Conservation (phyloP, 2,888 invertebrate species). For the Sinotaia quadrata region DNA sequence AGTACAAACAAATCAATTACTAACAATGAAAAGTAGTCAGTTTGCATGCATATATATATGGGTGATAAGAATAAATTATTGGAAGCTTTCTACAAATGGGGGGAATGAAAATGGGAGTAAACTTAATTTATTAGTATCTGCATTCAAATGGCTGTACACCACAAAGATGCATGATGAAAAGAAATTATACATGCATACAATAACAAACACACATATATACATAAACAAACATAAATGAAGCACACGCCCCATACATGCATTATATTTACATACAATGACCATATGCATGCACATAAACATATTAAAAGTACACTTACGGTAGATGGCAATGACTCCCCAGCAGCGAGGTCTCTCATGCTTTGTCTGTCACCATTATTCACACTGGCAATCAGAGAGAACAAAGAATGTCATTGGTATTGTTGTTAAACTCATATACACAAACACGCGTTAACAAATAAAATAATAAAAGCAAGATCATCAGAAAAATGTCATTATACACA, state of each 20-base stretch:
- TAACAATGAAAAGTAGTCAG: too few species aligned
- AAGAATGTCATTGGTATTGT: background rate
- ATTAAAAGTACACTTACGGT: slow-evolving; percentile 29
- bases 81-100: too few species aligned
- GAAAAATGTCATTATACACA: too few species aligned
- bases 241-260: too few species aligned
- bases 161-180: background rate
- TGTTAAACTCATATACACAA: background rate
- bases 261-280: background rate
- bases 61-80: too few species aligned
- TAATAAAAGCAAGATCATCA: background rate
- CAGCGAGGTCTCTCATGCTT: slow-evolving; percentile 6
- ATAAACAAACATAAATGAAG: background rate
- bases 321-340: slow-evolving; percentile 37
- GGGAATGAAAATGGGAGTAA: too few species aligned
- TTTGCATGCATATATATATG: too few species aligned
- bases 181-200: background rate
- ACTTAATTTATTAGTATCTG: too few species aligned
- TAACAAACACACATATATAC: background rate
- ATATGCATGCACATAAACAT: background rate
- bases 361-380: slow-evolving; percentile 4
- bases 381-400: too few species aligned
- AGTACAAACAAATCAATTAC: too few species aligned
- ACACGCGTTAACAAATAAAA: background rate
- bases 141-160: too few species aligned